Evolutionary conservation across 2,888 invertebrate species (phyloP), one percentile per base, ranked within the genome.

Genomic region (Andricus quercusramuli): DNA sequence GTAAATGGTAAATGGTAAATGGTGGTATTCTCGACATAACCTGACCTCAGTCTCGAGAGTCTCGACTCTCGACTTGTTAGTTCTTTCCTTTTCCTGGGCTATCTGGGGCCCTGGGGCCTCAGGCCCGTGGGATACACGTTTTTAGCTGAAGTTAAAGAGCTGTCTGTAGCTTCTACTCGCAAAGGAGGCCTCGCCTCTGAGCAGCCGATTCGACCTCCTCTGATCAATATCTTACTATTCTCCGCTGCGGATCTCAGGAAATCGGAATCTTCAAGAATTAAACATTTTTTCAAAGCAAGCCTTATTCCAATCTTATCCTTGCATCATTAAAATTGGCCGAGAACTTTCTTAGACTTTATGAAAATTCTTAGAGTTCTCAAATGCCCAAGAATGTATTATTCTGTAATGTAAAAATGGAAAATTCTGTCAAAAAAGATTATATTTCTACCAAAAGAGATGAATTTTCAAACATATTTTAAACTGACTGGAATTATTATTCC

Each of bases 121-220:
- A 74, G 74, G 56, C 74, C 56, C 74, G 74, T 74, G 74, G 74
- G 56, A 74, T 74, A 32, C n/a, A n/a, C n/a, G n/a, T n/a, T n/a
- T n/a, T n/a, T n/a, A n/a, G n/a, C n/a, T n/a, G n/a, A n/a, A n/a
- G 37, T 9, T 37, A 9, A 37, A 37, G 37, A 37, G 37, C 37
- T 37, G 37, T 37, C 37, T 37, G 37, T 37, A 37, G 6, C 37
- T 37, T 37, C 37, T 37, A 5, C 37, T 74, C 51, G 74, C 56
- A 56, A 74, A 74, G 25, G 74, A 56, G 74, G 74, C 51, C 74
- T 74, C 70, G 11, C 51, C 70, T 74, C 56, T 13, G 11, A 56
- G n/a, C 74, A 32, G 56, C 74, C 56, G 56, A 56, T 56, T 56
- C 56, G 32, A 74, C 74, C 74, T 74, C 56, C 37, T 74, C 56